Percentiles rank a stretch among this genome's conserved stretches.
Conservation (phyloP, 1,140 invertebrate genomes). For the Pachyrhynchus sulphureomaculatus region DNA sequence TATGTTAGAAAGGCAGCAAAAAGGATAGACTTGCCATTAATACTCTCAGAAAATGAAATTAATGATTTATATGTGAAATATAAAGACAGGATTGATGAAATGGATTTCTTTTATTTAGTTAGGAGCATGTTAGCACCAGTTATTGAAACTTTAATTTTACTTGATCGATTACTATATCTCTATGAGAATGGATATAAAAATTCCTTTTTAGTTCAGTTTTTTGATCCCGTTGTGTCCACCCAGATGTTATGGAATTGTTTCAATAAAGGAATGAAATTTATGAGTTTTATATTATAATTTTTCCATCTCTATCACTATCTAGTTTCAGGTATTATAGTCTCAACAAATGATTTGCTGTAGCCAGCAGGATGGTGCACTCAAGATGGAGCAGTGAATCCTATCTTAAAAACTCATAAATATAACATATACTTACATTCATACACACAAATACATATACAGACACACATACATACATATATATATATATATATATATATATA, state of each 20-base stretch:
- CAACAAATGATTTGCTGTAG: too few species aligned
- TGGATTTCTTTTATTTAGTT: slow-evolving; percentile 80
- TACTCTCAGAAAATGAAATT: slow-evolving; percentile 52
- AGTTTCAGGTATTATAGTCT: too few species aligned
- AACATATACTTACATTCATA: too few species aligned
- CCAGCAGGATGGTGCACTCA: too few species aligned
- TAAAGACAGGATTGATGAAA: slow-evolving; percentile 58
- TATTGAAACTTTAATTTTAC: slow-evolving; percentile 79
- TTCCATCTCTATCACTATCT: too few species aligned
- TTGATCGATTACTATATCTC: slow-evolving; percentile 83
- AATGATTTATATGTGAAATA: slow-evolving; percentile 51
- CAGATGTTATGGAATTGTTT: slow-evolving; percentile 72
- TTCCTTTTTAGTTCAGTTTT: slow-evolving; percentile 69
- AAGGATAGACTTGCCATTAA: slow-evolving; percentile 54
- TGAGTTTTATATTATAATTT: too few species aligned
- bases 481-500: too few species aligned
- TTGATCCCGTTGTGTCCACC: slow-evolving; percentile 77
- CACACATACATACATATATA: too few species aligned
- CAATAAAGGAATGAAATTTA: slow-evolving; percentile 51
- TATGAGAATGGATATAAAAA: slow-evolving; percentile 64
- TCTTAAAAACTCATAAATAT: too few species aligned
- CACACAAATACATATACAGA: too few species aligned
- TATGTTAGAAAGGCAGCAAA: slow-evolving; percentile 66
- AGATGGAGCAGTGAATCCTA: too few species aligned
- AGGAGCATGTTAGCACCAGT: slow-evolving; percentile 79